A percentile compares a stretch with the other conserved stretches of the same genome.
phyloP scores from a whole-genome alignment of 2,113 vertebrate species.

The Myotis brandtii region DNA sequence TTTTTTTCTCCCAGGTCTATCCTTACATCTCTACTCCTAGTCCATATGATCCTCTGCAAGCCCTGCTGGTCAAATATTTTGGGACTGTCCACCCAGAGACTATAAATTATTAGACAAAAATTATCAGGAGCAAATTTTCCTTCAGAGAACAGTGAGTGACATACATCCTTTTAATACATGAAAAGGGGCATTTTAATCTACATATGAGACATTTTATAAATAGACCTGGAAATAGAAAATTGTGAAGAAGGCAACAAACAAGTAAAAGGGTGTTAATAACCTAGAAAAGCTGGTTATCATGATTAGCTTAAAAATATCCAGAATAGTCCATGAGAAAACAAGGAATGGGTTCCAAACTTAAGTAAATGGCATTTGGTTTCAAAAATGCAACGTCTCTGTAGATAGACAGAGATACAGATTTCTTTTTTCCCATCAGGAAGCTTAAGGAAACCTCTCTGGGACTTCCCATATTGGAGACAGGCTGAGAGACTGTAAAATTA shows the following conservation, averaged over 20 bases:
- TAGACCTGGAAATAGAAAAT: background rate
- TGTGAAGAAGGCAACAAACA: background rate
- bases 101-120: background rate
- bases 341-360: background rate
- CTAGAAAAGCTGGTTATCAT: background rate
- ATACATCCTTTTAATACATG: background rate
- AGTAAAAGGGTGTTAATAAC: background rate
- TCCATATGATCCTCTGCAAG: background rate
- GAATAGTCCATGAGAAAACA: background rate
- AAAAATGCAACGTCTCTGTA: background rate
- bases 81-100: background rate
- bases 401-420: background rate
- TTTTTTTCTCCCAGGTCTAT: background rate
- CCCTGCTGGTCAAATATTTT: background rate
- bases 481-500: background rate
- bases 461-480: background rate
- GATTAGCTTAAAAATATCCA: background rate
- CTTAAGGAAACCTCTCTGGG: background rate
- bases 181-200: background rate
- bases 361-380: background rate
- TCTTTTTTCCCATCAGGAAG: background rate
- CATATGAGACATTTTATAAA: background rate
- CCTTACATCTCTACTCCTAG: background rate
- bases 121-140: conserved; percentile 10
- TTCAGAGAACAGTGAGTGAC: background rate